phyloP scores from a whole-genome alignment of 2,113 vertebrate species.

The Dicaeum eximium region DNA sequence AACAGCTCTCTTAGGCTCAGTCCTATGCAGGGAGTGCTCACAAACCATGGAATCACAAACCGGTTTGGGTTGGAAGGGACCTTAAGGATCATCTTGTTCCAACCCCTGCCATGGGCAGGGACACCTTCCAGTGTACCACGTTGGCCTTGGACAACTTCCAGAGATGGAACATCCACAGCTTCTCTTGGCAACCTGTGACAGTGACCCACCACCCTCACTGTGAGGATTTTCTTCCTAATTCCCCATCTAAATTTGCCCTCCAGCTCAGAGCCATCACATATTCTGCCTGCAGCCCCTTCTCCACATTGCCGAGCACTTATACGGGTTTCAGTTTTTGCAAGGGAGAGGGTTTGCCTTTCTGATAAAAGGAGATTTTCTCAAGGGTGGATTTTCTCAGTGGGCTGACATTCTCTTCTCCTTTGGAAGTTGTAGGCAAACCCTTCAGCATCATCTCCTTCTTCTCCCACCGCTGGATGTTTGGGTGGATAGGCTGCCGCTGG shows the following conservation, averaged over 20 bases:
- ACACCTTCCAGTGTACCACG: background rate
- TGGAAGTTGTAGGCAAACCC: slow-evolving; percentile 87
- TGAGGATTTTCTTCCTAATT: background rate
- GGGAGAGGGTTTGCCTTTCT: background rate
- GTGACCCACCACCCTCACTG: background rate
- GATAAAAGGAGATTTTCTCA: background rate
- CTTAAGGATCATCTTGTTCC: background rate
- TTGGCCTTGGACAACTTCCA: background rate
- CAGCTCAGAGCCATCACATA: too few species aligned
- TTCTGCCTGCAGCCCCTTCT: background rate
- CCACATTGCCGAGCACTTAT: accelerated
- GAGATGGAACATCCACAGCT: too few species aligned
- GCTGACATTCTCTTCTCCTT: background rate
- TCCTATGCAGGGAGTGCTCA: background rate
- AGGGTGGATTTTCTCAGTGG: background rate
- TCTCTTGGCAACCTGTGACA: background rate
- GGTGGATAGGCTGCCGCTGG: slow-evolving; percentile 89
- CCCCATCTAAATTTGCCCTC: background rate
- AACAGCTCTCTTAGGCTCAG: background rate
- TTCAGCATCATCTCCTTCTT: slow-evolving; percentile 92
- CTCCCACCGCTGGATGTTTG: slow-evolving; percentile 91
- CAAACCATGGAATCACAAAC: background rate
- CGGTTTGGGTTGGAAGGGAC: background rate
- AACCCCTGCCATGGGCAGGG: background rate
- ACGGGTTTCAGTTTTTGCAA: background rate